Base-by-base conservation (phyloP, 2,888 invertebrate genomes). In the Lissonota sp. region DNA sequence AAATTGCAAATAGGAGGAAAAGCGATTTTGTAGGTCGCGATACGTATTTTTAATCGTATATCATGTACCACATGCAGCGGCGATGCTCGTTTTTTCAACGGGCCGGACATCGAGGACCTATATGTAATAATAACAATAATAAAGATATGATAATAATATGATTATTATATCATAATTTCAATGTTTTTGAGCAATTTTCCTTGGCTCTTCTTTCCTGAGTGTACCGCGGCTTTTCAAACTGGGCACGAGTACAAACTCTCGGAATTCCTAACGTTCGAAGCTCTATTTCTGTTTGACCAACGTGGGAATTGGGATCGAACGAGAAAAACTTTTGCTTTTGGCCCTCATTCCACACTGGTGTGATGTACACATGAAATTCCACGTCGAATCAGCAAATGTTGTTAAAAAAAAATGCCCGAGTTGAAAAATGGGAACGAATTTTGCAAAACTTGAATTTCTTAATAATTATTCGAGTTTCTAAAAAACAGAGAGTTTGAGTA, bases 261-360 rank as follows among this genome's bases (percentile, higher is more conserved):
- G 80, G 80, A 80, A 80, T 80, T 70, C 76, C 67, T 69, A 72
- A 80, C 80, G 53, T 72, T 76, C 69, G 80, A 80, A 77, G 58
- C 76, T 76, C 80, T 80, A 80, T 80, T 80, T 80, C 80, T 80
- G 80, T 80, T 80, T 80, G 76, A 80, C 80, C 76, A 77, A 80
- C 80, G 80, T 80, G 80, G 76, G 80, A 80, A 80, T 72, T 77
- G 76, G 7, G 72, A 80, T 80, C 80, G 76, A 80, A 80, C 72
- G 72, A 67, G 67, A 26, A 26, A 26, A 26, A 37, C 39, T 71
- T 53, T 60, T 55, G 55, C 67, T 67, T 64, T 71, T 51, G 62
- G 62, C 71, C 62, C 80, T 80, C 71, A 42, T 67, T 71, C 42
- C 51, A 26, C n/a, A 42, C 49, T 26, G 26, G 3, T 26, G 26